These are phyloP conservation scores for Hippopotamus amphibius DNA, from an alignment of 2,113 vertebrate species.

Conservation along the genomic window DNA sequence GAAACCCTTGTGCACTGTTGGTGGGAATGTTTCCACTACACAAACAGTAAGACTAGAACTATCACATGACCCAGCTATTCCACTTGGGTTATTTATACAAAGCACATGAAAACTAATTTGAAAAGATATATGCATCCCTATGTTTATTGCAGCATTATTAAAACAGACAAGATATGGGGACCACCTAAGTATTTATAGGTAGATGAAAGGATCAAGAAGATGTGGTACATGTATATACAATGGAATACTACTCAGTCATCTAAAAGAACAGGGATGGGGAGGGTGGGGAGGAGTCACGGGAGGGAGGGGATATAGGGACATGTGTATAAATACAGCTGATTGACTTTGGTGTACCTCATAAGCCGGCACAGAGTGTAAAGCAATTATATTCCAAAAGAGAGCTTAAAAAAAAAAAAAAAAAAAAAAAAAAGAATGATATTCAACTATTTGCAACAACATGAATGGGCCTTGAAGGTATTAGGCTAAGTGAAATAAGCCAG, in stretches of 20 bases:
- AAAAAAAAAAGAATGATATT: neutral
- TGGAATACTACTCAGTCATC: neutral
- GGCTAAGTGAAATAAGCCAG: neutral
- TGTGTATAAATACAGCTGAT: too few species aligned
- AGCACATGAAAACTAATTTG: neutral
- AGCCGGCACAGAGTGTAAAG: too few species aligned
- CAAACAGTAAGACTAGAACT: neutral
- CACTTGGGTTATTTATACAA: neutral
- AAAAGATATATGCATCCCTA: neutral
- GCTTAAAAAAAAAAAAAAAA: neutral
- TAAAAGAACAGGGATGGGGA: too few species aligned
- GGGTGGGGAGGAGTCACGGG: too few species aligned
- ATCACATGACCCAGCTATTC: neutral
- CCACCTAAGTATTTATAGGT: neutral
- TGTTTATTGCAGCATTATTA: too few species aligned
- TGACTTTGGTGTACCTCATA: too few species aligned
- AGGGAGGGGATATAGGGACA: too few species aligned
- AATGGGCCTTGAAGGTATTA: neutral
- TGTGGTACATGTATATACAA: accelerated
- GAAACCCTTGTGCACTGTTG: accelerated
- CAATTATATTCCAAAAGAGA: too few species aligned
- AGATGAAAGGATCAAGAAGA: neutral
- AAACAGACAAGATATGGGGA: neutral
- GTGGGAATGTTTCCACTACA: neutral
- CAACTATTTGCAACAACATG: neutral